Base-by-base conservation (phyloP, 2,888 invertebrate species). In the Chymomyza amoena region DNA sequence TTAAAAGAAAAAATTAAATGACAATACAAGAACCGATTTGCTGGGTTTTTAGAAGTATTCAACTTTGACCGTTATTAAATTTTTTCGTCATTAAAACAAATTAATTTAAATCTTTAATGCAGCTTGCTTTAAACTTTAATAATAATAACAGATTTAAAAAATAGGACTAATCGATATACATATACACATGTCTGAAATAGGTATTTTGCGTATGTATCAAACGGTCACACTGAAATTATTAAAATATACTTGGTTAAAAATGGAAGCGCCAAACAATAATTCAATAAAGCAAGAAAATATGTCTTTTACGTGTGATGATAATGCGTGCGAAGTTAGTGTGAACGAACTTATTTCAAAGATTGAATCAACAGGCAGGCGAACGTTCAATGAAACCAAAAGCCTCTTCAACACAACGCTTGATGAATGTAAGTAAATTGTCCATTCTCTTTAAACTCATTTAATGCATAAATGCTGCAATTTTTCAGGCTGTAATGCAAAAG, bases 371-470 rank as follows among this genome's bases (percentile, higher is more conserved):
- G 4, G 71, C 2, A 64, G 66, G 16, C 51, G 25, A 4, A 65
- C 68, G 1, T 62, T 39, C 9, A 78, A 72, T 59, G 61, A 61
- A 0, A 79, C 79, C 4, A 78, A 73, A 63, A 84, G 80, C 36
- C 71, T 89, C 5, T 89, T 89, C 25, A 81, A 88, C 39, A 72
- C 87, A 50, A 77, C 82, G 52, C 59, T 82, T 16, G 71, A 70
- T 4, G 80, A 83, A 18, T 64, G 89, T 89, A 66, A 80, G 78
- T 65, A 9, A 18, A 18, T 13, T 16, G 39, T 39, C 6, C 36
- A 10, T 25, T 15, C 39, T 4, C 13, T 45, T 15, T 45, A 45
- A 54, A 2, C 4, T 57, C 20, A 57, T 25, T 57, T 25, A 25
- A 57, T 57, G 25, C 15, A 28, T 57, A 4, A 25, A 13, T 57